Evolutionary conservation across 2,888 invertebrate species (phyloP), one percentile per base, ranked within the genome.

Genomic region (Polymixis flavicincta): DNA sequence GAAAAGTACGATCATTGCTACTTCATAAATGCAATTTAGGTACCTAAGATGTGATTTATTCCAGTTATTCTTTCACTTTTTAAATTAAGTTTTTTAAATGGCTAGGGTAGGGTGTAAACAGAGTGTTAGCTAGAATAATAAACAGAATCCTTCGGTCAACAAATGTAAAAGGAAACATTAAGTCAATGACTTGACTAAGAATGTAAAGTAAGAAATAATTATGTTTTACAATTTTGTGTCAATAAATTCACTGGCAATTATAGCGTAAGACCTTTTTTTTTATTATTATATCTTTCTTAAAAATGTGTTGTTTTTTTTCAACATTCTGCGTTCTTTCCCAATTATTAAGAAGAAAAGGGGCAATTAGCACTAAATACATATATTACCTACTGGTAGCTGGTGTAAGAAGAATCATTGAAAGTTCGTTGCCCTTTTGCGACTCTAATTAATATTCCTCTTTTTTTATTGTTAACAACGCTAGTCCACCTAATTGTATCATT

Each of bases 21-120:
- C 60, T 80, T 55, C 22, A 70, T 28, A 61, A 67, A 50, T 55
- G 19, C 28, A 25, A 60, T 32, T 50, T 14, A 45, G 2, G 14
- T 28, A 59, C 6, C 11, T 11, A 22, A 2, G 11, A 59, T 11
- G 19, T 57, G 19, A 59, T 32, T 22, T 59, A 59, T 59, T 37
- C 37, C 6, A 37, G 3, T 37, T 37, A 37, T 37, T 37, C 37
- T 32, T 11, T 0, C 32, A 22, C 13, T 59, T 22, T 59, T 32
- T 32, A 32, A 59, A 32, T 59, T 13, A 59, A 59, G 32, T 32
- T 22, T 32, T 13, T 11, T 32, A 59, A 6, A 32, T 59, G 22
- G 6, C 11, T 32, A 59, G 59, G 22, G 32, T 22, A 32, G 5
- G 19, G 57, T 59, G 5, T 32, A 11, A 11, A 19, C 19, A 28